Evolutionary conservation across 1,140 invertebrate genomes (phyloP).

Genomic region (Gryllus bimaculatus): DNA sequence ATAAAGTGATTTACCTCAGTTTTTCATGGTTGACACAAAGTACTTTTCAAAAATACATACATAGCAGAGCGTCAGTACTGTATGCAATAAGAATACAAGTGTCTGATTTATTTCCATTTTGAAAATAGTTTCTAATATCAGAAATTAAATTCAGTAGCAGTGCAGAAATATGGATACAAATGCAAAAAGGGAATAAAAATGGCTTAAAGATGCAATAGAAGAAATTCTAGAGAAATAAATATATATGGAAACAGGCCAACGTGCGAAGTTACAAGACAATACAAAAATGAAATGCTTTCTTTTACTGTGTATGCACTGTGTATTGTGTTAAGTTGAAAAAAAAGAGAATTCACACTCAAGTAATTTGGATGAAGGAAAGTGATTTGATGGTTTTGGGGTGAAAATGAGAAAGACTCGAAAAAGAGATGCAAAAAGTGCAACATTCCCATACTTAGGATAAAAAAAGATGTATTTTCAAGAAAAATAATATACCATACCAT

Average conservation of each 20-base stretch:
- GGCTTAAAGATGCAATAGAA: constrained; percentile 1
- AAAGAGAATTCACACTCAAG: not conserved
- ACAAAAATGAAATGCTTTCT: not conserved
- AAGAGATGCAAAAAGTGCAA: constrained; percentile 1
- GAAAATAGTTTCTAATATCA: not conserved
- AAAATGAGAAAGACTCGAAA: not conserved
- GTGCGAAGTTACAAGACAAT: not conserved
- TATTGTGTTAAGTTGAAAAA: not conserved
- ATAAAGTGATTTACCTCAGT: not conserved
- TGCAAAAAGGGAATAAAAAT: not conserved
- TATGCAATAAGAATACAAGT: not conserved
- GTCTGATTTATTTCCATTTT: not conserved
- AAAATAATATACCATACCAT: constrained; percentile 6
- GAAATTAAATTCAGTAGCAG: not conserved
- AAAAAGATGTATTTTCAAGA: constrained; percentile 2
- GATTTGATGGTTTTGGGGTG: not conserved
- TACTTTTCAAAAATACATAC: not conserved
- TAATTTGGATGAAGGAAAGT: not conserved
- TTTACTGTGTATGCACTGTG: not conserved
- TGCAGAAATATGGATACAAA: not conserved
- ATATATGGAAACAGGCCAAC: not conserved
- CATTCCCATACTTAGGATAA: not conserved
- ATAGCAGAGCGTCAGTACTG: not conserved
- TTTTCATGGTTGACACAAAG: not conserved
- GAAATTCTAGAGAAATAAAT: not conserved